Conservation (phyloP, 2,113 vertebrate species). For the Vulpes lagopus region DNA sequence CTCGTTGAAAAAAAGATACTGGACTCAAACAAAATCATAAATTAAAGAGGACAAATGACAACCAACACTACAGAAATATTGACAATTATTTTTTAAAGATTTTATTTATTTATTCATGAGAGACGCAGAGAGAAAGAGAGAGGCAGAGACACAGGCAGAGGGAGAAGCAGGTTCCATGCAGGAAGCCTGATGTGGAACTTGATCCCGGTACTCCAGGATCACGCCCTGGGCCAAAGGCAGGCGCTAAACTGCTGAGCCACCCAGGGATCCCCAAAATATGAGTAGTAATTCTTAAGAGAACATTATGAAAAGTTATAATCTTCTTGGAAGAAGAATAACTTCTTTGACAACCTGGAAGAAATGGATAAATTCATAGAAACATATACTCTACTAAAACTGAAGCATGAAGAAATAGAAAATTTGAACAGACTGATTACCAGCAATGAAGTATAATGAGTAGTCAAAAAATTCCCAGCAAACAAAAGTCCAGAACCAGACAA, state of each 20-base stretch:
- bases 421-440: background rate
- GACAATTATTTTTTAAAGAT: background rate
- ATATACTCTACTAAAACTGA: background rate
- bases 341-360: background rate
- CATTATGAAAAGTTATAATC: background rate
- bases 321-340: too few species aligned
- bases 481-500: background rate
- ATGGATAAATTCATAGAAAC: background rate
- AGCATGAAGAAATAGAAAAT: background rate
- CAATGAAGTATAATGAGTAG: background rate
- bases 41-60: background rate
- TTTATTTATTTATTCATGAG: too few species aligned
- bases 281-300: background rate
- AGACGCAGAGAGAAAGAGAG: too few species aligned
- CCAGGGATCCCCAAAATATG: too few species aligned
- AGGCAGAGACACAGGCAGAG: too few species aligned
- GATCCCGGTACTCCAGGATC: too few species aligned
- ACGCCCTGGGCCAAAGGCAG: too few species aligned
- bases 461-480: background rate
- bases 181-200: too few species aligned
- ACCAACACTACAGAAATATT: background rate
- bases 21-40: background rate
- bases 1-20: background rate
- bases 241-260: too few species aligned
- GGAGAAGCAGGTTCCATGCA: too few species aligned